These are phyloP conservation scores for Prionailurus viverrinus DNA, from an alignment of 2,113 vertebrate species.

Conservation along the genomic window DNA sequence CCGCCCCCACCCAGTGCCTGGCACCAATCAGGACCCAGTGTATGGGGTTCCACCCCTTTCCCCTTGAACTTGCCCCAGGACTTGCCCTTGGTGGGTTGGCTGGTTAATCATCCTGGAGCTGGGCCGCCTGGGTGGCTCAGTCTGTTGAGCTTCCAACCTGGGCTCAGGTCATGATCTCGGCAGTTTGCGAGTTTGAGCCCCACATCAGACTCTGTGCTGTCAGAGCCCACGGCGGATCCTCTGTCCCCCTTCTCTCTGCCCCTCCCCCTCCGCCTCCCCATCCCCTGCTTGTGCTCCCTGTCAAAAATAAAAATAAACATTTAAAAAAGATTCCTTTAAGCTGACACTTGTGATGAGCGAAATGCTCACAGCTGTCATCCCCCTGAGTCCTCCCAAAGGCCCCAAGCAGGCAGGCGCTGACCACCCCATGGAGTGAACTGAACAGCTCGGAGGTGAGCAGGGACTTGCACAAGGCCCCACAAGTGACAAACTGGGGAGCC, in stretches of 20 bases:
- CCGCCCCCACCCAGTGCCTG: no score
- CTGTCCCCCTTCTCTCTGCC: no score
- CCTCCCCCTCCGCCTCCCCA: no score
- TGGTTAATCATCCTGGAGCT: neutral
- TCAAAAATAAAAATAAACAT: no score
- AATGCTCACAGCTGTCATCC: neutral
- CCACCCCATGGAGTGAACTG: neutral
- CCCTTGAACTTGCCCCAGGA: neutral
- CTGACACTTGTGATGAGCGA: neutral
- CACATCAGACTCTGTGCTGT: no score
- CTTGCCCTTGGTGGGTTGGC: neutral
- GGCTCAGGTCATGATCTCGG: no score
- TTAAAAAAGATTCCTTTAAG: no score
- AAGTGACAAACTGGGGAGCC: neutral
- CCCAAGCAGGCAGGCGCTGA: neutral
- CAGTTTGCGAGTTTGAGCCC: no score
- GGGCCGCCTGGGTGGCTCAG: no score
- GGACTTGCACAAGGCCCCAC: neutral
- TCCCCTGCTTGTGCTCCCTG: no score
- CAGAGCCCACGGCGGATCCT: no score
- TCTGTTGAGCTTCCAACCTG: no score
- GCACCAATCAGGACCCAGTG: neutral
- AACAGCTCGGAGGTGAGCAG: neutral
- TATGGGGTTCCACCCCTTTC: neutral
- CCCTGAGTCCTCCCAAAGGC: neutral